A percentile compares a stretch with the other conserved stretches of the same genome.
Evolutionary conservation across 2,888 invertebrate genomes (phyloP).

Genomic region (Drosophila anomalata): DNA sequence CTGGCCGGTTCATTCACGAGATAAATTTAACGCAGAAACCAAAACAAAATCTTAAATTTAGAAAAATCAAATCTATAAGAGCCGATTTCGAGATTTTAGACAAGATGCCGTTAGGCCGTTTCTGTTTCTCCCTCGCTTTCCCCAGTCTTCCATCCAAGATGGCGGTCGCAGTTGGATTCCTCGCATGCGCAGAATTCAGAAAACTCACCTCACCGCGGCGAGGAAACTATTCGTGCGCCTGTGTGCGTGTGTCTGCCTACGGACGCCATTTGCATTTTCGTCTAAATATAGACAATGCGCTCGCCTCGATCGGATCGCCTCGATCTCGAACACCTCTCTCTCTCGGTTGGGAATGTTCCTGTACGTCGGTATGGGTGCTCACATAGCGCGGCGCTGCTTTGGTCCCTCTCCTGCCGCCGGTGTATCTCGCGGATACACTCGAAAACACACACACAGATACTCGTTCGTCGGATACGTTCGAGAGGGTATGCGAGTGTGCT

Average conservation of each 20-base stretch:
- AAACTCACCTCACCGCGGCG: slow-evolving; percentile 25
- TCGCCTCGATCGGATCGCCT: slow-evolving; percentile 44
- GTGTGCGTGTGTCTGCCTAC: slow-evolving; percentile 25
- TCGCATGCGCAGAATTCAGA: slow-evolving; percentile 61
- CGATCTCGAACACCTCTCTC: slow-evolving; percentile 30
- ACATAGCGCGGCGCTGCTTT: slow-evolving; percentile 60
- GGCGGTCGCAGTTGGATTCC: not conserved
- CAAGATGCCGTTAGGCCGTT: not conserved
- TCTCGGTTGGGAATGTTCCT: not conserved
- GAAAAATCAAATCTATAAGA: slow-evolving; percentile 61
- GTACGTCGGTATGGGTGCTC: slow-evolving; percentile 28
- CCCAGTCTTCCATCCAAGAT: not conserved
- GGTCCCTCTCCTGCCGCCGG: slow-evolving; percentile 49
- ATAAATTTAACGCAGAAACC: slow-evolving; percentile 78
- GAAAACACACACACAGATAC: slow-evolving; percentile 27
- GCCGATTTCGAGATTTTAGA: slow-evolving; percentile 59
- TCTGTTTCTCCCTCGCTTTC: slow-evolving; percentile 6
- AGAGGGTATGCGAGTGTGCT: slow-evolving; percentile 35
- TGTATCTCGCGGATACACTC: slow-evolving; percentile 10
- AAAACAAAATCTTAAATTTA: slow-evolving; percentile 78
- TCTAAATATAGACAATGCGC: slow-evolving; percentile 73
- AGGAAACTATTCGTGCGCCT: slow-evolving; percentile 6
- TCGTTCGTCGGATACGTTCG: no score
- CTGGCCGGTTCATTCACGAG: slow-evolving; percentile 59
- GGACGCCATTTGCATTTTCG: slow-evolving; percentile 75